These are phyloP conservation scores for Odobenus rosmarus DNA, from an alignment of 2,113 vertebrate species.

Conservation along the genomic window DNA sequence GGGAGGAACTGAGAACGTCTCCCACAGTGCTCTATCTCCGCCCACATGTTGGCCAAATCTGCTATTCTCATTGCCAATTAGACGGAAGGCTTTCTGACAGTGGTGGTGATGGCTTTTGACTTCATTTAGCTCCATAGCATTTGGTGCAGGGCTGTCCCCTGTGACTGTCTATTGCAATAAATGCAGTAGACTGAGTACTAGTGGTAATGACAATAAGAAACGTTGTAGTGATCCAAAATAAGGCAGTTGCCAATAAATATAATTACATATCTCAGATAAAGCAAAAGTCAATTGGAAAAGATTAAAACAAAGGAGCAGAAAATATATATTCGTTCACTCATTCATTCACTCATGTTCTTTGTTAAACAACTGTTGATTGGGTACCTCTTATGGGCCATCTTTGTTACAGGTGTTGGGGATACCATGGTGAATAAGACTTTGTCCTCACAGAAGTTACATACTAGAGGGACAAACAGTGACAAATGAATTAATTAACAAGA, in stretches of 20 bases:
- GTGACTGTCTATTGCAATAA: not conserved
- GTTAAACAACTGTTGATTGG: not conserved
- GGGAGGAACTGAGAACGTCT: not conserved
- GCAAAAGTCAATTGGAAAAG: not conserved
- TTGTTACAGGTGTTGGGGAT: not conserved
- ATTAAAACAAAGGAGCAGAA: not conserved
- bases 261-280: not conserved
- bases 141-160: not conserved
- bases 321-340: not conserved
- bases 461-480: not conserved
- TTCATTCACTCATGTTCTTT: not conserved
- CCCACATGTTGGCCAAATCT: not conserved
- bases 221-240: not conserved
- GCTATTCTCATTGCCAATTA: not conserved
- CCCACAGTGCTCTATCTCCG: not conserved
- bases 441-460: not conserved
- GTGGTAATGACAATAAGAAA: not conserved
- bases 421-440: not conserved
- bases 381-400: not conserved
- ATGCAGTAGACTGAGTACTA: not conserved
- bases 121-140: not conserved
- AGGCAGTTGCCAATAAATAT: not conserved
- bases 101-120: not conserved
- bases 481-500: not conserved
- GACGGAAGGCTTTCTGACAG: not conserved